Conservation (phyloP, 2,888 invertebrate genomes). For the Andrena praecox region DNA sequence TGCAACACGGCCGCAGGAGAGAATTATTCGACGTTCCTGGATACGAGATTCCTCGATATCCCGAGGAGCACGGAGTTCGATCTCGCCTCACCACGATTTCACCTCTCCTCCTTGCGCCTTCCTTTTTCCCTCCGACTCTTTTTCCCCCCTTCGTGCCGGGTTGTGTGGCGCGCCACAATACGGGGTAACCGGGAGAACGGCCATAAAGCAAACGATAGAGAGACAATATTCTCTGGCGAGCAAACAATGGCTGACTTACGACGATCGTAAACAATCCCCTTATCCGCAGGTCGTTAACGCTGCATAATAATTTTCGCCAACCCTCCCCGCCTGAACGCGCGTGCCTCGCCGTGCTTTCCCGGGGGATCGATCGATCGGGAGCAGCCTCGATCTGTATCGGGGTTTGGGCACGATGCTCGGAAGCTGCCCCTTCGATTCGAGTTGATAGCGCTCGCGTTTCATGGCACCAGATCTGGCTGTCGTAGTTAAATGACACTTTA, state of each 20-base stretch:
- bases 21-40: conserved; percentile 56
- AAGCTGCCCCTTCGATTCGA: conserved; percentile 21
- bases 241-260: conserved; percentile 77
- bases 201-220: conserved; percentile 76
- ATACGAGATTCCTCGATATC: conserved; percentile 61
- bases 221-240: conserved; percentile 75
- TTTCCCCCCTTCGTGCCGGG: conserved; percentile 16
- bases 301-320: conserved; percentile 74
- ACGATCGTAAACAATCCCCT: conserved; percentile 76
- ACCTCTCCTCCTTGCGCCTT: conserved; percentile 24
- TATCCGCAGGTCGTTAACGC: conserved; percentile 77
- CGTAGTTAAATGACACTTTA: neutral
- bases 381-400: conserved; percentile 23
- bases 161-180: conserved; percentile 51
- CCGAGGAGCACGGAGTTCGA: conserved; percentile 52
- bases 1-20: conserved; percentile 24
- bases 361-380: conserved; percentile 47
- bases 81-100: conserved; percentile 61
- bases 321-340: conserved; percentile 19
- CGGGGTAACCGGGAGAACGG: conserved; percentile 59
- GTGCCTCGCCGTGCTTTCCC: conserved; percentile 22
- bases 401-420: neutral
- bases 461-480: no score
- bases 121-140: conserved; percentile 23
- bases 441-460: neutral